Conservation (phyloP, 2,888 invertebrate species). For the Melanostoma scalare region DNA sequence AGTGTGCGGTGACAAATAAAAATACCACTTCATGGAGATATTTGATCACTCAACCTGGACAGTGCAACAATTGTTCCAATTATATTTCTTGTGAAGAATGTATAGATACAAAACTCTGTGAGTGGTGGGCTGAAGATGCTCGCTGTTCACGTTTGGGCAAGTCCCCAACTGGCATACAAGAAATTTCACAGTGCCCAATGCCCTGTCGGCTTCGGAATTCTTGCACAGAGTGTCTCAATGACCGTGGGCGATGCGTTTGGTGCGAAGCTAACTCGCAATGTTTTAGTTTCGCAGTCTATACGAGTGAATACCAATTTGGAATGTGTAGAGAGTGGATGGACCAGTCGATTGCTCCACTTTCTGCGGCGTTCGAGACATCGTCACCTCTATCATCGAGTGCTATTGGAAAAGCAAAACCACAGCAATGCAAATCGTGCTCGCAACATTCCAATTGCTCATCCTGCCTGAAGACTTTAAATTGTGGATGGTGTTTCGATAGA, state of each 20-base stretch:
- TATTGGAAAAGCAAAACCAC: slow-evolving; percentile 76
- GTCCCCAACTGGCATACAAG: slow-evolving; percentile 86
- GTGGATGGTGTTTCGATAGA: slow-evolving; percentile 96
- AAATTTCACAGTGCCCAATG: slow-evolving; percentile 87
- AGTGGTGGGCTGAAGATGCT: slow-evolving; percentile 96
- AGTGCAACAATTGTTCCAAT: slow-evolving; percentile 94
- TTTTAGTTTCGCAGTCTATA: slow-evolving; percentile 97
- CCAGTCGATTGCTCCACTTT: slow-evolving; percentile 84
- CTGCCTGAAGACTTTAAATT: slow-evolving; percentile 92
- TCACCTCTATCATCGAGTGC: slow-evolving; percentile 43
- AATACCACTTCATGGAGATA: slow-evolving; percentile 86
- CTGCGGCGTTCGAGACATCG: slow-evolving; percentile 44
- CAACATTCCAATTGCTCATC: slow-evolving; percentile 89
- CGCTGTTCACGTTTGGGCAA: slow-evolving; percentile 91
- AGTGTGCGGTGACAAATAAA: slow-evolving; percentile 81
- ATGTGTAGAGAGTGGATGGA: slow-evolving; percentile 97
- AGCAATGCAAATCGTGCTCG: slow-evolving; percentile 91
- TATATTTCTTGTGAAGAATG: slow-evolving; percentile 94
- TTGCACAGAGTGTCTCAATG: slow-evolving; percentile 92
- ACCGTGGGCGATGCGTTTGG: slow-evolving; percentile 96
- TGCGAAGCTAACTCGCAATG: slow-evolving; percentile 96
- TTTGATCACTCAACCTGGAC: slow-evolving; percentile 90
- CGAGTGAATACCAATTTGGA: slow-evolving; percentile 96
- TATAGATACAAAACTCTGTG: slow-evolving; percentile 89
- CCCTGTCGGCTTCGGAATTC: slow-evolving; percentile 90